Evolutionary conservation across 2,888 invertebrate genomes (phyloP).

Genomic region (Bellardia bayeri): DNA sequence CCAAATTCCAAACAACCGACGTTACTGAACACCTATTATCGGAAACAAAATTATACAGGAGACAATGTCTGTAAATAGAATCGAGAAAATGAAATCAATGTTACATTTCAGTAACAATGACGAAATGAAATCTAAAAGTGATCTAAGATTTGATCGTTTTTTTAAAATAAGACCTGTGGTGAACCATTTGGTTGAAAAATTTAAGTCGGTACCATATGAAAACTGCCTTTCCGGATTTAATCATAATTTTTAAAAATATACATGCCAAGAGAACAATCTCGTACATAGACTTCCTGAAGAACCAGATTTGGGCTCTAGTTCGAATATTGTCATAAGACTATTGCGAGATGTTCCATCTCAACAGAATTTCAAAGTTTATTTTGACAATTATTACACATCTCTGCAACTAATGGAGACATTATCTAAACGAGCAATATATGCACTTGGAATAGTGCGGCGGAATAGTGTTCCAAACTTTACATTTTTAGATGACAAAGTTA

Average conservation of each 20-base stretch:
- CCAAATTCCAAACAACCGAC: constrained; percentile 52
- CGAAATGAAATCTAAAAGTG: constrained; percentile 10
- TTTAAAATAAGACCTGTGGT: constrained; percentile 27
- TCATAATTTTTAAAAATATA: constrained; percentile 20
- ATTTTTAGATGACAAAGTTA: constrained; percentile 37
- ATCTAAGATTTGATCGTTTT: constrained; percentile 29
- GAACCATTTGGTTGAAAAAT: constrained; percentile 35
- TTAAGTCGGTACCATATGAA: constrained; percentile 31
- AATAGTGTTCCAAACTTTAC: constrained; percentile 32
- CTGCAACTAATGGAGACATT: background rate
- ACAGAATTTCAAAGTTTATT: background rate
- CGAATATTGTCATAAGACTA: constrained; percentile 17
- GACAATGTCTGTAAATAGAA: constrained; percentile 39
- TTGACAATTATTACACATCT: constrained; percentile 38
- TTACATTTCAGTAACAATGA: constrained; percentile 41
- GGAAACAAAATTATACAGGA: constrained; percentile 42
- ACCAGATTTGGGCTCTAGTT: background rate
- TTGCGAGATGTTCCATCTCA: background rate
- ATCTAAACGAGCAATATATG: constrained; percentile 2
- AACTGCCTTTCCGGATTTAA: constrained; percentile 35
- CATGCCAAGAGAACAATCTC: constrained; percentile 1
- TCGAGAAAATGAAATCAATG: background rate
- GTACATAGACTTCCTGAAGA: background rate
- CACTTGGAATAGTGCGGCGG: constrained; percentile 28
- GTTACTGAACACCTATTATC: constrained; percentile 34